Base-by-base conservation (phyloP, 2,888 invertebrate species). In the Drosophila antonietae region DNA sequence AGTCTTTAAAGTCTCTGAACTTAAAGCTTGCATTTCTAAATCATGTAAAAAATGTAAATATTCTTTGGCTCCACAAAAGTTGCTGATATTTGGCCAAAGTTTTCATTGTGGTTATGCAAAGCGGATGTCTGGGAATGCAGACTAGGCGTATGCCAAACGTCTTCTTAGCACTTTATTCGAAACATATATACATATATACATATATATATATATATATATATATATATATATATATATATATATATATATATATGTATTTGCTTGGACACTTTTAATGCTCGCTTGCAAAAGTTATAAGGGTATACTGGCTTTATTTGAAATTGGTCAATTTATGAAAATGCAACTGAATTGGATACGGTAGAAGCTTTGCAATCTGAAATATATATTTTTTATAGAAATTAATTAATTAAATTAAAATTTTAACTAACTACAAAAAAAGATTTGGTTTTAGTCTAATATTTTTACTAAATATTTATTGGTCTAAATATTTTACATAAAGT, bases 61-160 rank as follows among this genome's bases (percentile, higher is more conserved):
- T 59, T 44, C 52, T 12, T 61, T 55, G 37, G 43, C 57, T 61
- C 9, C 18, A 9, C 14, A 58, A 60, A 67, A 76, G 41, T 74
- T 76, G 35, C 61, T 41, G 60, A 60, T 57, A 53, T 68, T 62
- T 51, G 18, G 10, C n/a, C 43, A 81, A 80, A 86, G 77, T 86
- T 86, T 73, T n/a, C 35, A n/a, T 58, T 61, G 41, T 55, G 73
- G 61, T 20, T 18, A 31, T 68, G 65, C 53, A 31, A 43, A 18
- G 23, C 8, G 68, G 35, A 39, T 58, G 83, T 86, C 81, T 83
- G 81, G 60, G 67, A 77, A 77, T 68, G 71, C 75, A 81, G 75
- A 86, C 84, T 65, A 31, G 23, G 28, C 28, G 20, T 23, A 23
- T 47, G 66, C 28, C 46, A 64, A 59, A 47, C 59, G 39, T 39